A percentile compares a stretch with the other conserved stretches of the same genome.
These are phyloP conservation scores for Lycaon pictus DNA, from an alignment of 2,113 vertebrate species.

Conservation along the genomic window DNA sequence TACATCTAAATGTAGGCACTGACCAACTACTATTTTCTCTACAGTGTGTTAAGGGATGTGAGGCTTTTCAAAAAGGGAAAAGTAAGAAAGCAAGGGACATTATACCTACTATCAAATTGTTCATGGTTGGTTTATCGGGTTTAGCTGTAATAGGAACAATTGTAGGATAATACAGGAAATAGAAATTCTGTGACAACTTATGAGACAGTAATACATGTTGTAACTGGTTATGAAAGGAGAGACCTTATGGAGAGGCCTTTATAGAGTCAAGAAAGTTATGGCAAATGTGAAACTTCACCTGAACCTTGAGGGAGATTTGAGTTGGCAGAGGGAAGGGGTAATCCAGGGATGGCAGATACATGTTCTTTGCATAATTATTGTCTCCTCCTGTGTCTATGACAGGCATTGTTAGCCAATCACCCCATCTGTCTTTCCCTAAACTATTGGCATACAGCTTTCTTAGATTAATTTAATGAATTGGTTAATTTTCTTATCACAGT, in stretches of 20 bases:
- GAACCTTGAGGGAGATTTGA: neutral
- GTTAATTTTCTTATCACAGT: neutral
- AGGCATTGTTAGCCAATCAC: neutral
- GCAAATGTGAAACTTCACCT: neutral
- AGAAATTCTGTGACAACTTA: constrained; percentile 2
- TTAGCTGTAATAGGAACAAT: neutral
- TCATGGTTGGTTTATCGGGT: neutral
- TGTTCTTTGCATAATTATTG: neutral
- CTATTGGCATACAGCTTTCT: neutral
- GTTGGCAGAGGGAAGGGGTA: neutral
- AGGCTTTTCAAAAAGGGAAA: neutral
- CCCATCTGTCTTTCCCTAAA: neutral
- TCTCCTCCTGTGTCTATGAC: neutral
- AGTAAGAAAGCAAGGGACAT: neutral
- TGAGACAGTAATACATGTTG: neutral
- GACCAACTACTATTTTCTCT: neutral
- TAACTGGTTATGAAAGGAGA: neutral
- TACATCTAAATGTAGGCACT: neutral
- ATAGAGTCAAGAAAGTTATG: neutral
- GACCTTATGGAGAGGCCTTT: neutral
- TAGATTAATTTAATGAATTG: neutral
- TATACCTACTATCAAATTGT: neutral
- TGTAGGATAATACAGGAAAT: neutral
- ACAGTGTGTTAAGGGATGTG: neutral
- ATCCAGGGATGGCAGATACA: too few species aligned